Evolutionary conservation across 2,888 invertebrate genomes (phyloP), one percentile per base, ranked within the genome.

Genomic region (Magallana nippona): DNA sequence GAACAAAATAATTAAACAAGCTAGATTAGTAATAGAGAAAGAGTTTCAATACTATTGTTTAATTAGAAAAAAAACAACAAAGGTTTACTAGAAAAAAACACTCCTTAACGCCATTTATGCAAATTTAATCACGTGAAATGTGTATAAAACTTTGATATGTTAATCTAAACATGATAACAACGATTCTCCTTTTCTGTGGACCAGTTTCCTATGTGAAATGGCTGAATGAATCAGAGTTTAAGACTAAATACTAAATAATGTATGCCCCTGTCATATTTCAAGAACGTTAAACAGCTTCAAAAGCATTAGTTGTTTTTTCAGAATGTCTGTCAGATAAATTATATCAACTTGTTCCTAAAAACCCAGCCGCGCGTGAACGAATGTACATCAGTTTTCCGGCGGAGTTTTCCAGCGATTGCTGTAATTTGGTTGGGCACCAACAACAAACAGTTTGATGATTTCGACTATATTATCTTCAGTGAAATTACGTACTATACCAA

Each of bases 221-320:
- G 22, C 32, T 71, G 22, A 71, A 22, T 32, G 71, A 60, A 60
- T 17, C 13, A 27, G 27, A 13, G 22, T 71, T 71, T 71, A 5
- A 19, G 71, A 71, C 71, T 15, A 27, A 27, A 13, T 71, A 44
- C 27, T 71, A 32, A 44, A 44, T 44, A 44, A 71, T 71, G 71
- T 71, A 71, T 71, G 71, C 2, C 15, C 13, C 22, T 71, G 71
- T 71, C 71, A 71, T 10, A 5, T 71, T 71, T 71, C 22, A 32
- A 22, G 15, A 71, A 71, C 71, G 32, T 71, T 32, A 32, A 71
- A 71, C 71, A 27, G 22, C 71, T 71, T 71, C 71, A 22, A 71
- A 71, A 71, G 71, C 32, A 71, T 22, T 27, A 32, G 8, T 32
- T 27, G 32, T 15, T 71, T 71, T 13, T 71, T 27, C 13, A 71